Evolutionary conservation across 2,797 vertebrate species (phyloP).

Genomic region (Pseudochaenichthys georgianus): DNA sequence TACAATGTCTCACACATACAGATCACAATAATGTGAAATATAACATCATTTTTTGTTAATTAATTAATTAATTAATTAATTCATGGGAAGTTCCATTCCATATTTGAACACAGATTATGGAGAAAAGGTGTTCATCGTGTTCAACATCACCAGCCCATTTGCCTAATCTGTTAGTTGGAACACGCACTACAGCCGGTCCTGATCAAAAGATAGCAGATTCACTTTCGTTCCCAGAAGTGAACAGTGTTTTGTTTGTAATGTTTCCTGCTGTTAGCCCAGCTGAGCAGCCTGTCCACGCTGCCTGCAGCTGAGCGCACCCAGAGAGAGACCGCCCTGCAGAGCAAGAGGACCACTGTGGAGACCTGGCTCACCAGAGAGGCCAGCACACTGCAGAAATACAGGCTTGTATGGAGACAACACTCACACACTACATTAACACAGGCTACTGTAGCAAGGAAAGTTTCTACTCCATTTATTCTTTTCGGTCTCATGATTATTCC

Average conservation of each 20-base stretch:
- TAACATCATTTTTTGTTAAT: too few relatives aligned
- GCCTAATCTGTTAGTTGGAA: background rate
- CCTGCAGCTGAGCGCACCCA: constrained; percentile 89
- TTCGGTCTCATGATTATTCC: too few relatives aligned
- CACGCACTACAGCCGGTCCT: background rate
- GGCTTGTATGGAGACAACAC: constrained; percentile 87
- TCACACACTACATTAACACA: background rate
- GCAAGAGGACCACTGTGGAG: constrained; percentile 92
- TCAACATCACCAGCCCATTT: background rate
- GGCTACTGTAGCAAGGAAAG: too few relatives aligned
- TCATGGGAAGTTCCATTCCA: too few relatives aligned
- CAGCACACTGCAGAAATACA: constrained; percentile 95
- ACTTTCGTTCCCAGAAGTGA: too few relatives aligned
- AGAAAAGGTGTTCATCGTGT: background rate
- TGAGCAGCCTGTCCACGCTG: constrained; percentile 89
- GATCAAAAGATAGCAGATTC: background rate
- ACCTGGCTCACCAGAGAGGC: constrained; percentile 94
- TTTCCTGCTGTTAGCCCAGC: constrained; percentile 85
- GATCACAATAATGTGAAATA: too few relatives aligned
- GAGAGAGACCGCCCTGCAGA: constrained; percentile 90
- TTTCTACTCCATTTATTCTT: too few relatives aligned
- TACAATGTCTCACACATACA: too few relatives aligned
- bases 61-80: too few relatives aligned
- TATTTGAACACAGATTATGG: background rate
- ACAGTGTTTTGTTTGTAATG: constrained; percentile 1